These are phyloP conservation scores for Noctua janthina DNA, from an alignment of 2,888 invertebrate species.

Conservation along the genomic window DNA sequence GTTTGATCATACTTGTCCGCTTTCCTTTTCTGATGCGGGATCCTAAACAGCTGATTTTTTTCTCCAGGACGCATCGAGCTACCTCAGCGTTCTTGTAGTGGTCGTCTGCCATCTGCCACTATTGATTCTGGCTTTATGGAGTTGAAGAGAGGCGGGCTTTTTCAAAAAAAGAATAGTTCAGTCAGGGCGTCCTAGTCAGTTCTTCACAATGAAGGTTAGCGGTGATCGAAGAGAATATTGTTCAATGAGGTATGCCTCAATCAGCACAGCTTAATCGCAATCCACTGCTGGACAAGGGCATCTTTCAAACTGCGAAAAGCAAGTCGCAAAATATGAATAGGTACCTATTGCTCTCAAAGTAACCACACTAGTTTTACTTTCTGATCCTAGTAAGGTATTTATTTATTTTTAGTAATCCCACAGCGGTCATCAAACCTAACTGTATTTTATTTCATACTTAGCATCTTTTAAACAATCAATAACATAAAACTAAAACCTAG, in stretches of 20 bases:
- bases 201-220: not conserved
- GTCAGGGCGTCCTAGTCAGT: not conserved
- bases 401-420: conserved; percentile 6
- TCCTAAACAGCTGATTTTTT: not conserved
- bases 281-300: not conserved
- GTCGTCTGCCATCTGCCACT: not conserved
- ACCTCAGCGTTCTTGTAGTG: not conserved
- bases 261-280: not conserved
- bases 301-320: not conserved
- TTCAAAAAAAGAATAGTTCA: not conserved
- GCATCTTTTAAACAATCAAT: not conserved
- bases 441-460: conserved; percentile 6
- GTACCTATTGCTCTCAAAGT: not conserved
- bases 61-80: not conserved
- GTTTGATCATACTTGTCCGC: not conserved
- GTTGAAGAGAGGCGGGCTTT: not conserved
- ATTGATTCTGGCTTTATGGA: not conserved
- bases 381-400: not conserved
- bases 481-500: conserved; percentile 8
- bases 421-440: conserved; percentile 38
- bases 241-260: not conserved
- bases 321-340: not conserved
- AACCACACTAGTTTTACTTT: not conserved
- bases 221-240: not conserved
- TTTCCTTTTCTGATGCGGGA: not conserved